Conservation (phyloP, 2,888 invertebrate species). For the Notodonta ziczac region DNA sequence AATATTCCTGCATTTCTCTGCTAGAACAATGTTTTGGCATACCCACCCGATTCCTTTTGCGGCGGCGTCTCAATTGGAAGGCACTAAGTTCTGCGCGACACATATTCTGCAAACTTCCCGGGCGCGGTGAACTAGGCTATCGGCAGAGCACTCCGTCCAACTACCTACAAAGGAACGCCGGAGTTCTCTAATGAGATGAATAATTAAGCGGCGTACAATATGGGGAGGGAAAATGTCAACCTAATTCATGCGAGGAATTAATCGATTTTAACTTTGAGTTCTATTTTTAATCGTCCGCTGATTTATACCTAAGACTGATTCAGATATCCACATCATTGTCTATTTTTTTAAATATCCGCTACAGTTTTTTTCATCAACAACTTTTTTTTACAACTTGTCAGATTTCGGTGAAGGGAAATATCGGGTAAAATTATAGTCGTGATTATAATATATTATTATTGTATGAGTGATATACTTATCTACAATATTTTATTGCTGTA, state of each 20-base stretch:
- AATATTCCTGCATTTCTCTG: constrained; percentile 5
- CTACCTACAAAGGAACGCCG: constrained; percentile 70
- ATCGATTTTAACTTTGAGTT: too few relatives aligned
- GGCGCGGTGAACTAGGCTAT: constrained; percentile 70
- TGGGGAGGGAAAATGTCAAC: constrained; percentile 35
- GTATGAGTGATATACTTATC: too few relatives aligned
- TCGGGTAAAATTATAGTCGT: too few relatives aligned
- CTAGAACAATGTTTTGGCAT: constrained; percentile 34
- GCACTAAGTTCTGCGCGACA: constrained; percentile 58
- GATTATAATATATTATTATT: too few relatives aligned
- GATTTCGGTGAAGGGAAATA: too few relatives aligned
- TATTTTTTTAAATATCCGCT: too few relatives aligned
- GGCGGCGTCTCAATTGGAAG: constrained; percentile 56
- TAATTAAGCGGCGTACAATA: constrained; percentile 69
- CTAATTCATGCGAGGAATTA: not conserved
- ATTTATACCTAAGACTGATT: too few relatives aligned
- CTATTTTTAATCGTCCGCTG: constrained; percentile 1
- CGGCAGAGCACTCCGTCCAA: constrained; percentile 62
- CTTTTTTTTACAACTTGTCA: too few relatives aligned
- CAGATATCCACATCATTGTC: too few relatives aligned
- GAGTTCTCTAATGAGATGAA: constrained; percentile 81
- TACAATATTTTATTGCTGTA: too few relatives aligned
- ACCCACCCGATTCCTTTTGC: constrained; percentile 38
- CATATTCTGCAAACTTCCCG: constrained; percentile 66
- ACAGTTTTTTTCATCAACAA: too few relatives aligned